phyloP scores from a whole-genome alignment of 2,888 invertebrate species.

The Hedychridium roseum region DNA sequence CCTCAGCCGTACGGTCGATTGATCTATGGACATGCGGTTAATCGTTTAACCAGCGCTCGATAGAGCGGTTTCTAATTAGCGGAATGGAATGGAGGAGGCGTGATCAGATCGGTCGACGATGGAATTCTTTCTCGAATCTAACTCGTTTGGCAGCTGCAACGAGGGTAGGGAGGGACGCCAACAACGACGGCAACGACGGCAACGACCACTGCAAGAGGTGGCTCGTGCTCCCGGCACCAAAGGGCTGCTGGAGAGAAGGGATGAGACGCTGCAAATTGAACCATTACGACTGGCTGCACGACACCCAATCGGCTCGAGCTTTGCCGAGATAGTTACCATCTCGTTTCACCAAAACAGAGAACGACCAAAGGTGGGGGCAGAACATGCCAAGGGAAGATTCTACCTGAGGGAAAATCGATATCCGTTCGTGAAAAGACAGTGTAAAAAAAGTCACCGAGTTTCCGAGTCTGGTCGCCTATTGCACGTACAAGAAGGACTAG shows the following conservation, averaged over 20 bases:
- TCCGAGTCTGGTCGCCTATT: too few relatives aligned
- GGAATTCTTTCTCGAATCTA: slow-evolving; percentile 28
- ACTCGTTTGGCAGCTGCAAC: too few relatives aligned
- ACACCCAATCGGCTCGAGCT: slow-evolving; percentile 28
- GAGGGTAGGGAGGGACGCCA: neutral
- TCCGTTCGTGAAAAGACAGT: too few relatives aligned
- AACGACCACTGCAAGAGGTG: slow-evolving; percentile 12
- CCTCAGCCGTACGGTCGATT: slow-evolving; percentile 34
- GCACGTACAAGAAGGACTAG: too few relatives aligned
- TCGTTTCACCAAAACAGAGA: too few relatives aligned
- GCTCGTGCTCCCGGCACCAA: slow-evolving; percentile 31
- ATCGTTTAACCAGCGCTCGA: slow-evolving; percentile 48
- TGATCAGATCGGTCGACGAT: slow-evolving; percentile 40
- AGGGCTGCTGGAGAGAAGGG: slow-evolving; percentile 28
- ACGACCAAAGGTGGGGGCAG: too few relatives aligned
- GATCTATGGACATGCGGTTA: slow-evolving; percentile 47
- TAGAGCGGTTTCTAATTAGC: slow-evolving; percentile 57
- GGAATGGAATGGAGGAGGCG: slow-evolving; percentile 45
- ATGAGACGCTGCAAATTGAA: slow-evolving; percentile 43
- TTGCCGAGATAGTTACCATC: slow-evolving; percentile 16
- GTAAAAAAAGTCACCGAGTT: too few relatives aligned
- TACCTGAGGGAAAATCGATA: too few relatives aligned
- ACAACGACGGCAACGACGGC: neutral
- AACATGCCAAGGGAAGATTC: too few relatives aligned
- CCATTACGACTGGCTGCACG: slow-evolving; percentile 38